These are phyloP conservation scores for Platyrinchus mystaceus DNA, from an alignment of 2,797 vertebrate species.

Conservation along the genomic window DNA sequence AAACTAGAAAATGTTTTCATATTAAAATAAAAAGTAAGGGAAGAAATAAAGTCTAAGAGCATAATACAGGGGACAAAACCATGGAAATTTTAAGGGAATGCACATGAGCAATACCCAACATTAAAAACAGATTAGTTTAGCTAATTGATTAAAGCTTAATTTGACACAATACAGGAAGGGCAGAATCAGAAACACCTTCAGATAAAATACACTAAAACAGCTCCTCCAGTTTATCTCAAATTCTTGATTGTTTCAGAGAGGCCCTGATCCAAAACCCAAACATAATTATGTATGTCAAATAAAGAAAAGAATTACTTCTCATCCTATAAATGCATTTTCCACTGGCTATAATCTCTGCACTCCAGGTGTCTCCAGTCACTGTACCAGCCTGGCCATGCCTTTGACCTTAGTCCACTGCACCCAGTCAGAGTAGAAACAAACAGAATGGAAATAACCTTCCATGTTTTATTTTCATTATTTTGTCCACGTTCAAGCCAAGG, in stretches of 20 bases:
- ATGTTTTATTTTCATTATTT: background rate
- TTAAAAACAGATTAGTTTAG: background rate
- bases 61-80: background rate
- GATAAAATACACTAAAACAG: background rate
- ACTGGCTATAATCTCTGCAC: background rate
- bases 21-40: background rate
- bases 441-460: background rate
- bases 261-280: background rate
- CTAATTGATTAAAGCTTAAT: background rate
- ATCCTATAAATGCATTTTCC: background rate
- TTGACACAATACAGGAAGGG: background rate
- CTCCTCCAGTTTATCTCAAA: background rate
- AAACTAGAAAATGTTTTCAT: background rate
- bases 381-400: background rate
- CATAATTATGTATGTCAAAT: background rate
- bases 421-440: background rate
- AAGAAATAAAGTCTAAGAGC: background rate
- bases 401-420: background rate
- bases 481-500: accelerated
- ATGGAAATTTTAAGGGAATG: background rate
- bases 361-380: background rate
- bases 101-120: background rate
- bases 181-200: background rate
- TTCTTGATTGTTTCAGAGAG: background rate
- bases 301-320: background rate